Evolutionary conservation across 2,888 invertebrate species (phyloP), one percentile per base, ranked within the genome.

Genomic region (Aphodius granarius): DNA sequence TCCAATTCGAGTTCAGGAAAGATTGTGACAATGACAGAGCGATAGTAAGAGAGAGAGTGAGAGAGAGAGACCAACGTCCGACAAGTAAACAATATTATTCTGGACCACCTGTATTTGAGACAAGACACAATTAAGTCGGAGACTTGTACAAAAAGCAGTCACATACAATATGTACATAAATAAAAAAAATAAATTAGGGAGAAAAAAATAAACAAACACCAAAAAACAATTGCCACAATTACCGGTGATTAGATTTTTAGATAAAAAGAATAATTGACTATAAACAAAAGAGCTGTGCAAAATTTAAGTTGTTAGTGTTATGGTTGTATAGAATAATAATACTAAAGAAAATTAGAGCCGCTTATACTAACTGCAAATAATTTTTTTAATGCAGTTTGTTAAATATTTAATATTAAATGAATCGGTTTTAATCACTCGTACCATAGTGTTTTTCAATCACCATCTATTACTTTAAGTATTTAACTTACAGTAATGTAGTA

Each of bases 191-290:
- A 23, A 43, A 20, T 71, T 71, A 71, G 22, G 20, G 16, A 17
- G 20, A 21, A 66, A 17, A 72, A 74, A 66, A 63, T 20, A 75
- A 75, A 65, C 17, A 22, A 73, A 75, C 66, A 22, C 63, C 66
- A 63, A 66, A 75, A 75, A 66, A 72, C 75, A 72, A 75, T 75
- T 75, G 75, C 75, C 68, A 75, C 75, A 75, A 75, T 75, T 75
- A 75, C 75, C 75, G 75, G 75, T 75, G 75, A 75, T 75, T 75
- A 75, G 74, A 74, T 70, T 66, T 63, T 66, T 73, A 43, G 43
- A 43, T 43, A 43, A 43, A 43, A 43, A 43, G 43, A 43, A 43
- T 43, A n/a, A n/a, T n/a, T n/a, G 43, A 43, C 13, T 43, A 43
- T 13, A 68, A 19, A 68, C 68, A 68, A 20, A 18, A 18, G 19